A percentile compares a stretch with the other conserved stretches of the same genome.
Conservation (phyloP, 1,140 invertebrate genomes). For the Drosophila lini region DNA sequence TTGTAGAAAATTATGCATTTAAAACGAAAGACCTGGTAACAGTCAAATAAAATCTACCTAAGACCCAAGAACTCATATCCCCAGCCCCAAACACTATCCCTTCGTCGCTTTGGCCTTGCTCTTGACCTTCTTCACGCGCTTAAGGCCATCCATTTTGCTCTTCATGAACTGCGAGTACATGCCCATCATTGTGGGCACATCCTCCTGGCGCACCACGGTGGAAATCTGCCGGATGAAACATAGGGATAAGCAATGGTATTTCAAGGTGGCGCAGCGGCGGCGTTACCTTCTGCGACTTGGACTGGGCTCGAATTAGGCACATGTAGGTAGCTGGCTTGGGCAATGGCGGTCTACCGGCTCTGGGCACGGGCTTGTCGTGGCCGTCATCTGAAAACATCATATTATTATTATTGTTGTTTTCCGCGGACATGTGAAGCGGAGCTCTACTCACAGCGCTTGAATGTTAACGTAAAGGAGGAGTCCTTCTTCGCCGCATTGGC, state of each 20-base stretch:
- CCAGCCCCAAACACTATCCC: constrained; percentile 50
- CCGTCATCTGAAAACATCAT: constrained; percentile 88
- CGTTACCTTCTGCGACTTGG: constrained; percentile 88
- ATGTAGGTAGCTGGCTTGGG: constrained; percentile 89
- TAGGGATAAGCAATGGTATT: neutral
- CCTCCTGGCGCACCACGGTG: constrained; percentile 91
- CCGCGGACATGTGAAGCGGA: neutral
- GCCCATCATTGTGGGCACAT: constrained; percentile 93
- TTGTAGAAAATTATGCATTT: constrained; percentile 63
- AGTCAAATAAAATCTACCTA: constrained; percentile 66
- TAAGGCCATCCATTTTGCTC: constrained; percentile 93
- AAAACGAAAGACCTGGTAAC: constrained; percentile 49
- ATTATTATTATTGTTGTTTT: constrained; percentile 5
- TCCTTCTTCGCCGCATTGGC: constrained; percentile 87
- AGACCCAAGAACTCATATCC: constrained; percentile 1
- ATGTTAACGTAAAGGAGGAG: constrained; percentile 88
- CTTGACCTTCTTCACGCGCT: constrained; percentile 92
- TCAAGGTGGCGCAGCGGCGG: no score
- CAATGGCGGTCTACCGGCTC: constrained; percentile 85
- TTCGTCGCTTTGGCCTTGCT: constrained; percentile 88
- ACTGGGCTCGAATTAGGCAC: constrained; percentile 89
- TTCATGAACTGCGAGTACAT: constrained; percentile 92
- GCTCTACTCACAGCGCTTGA: constrained; percentile 88
- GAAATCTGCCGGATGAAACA: constrained; percentile 85
- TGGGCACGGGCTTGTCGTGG: constrained; percentile 88